Evolutionary conservation across 2,888 invertebrate genomes (phyloP).

Genomic region (Cantharis rustica): DNA sequence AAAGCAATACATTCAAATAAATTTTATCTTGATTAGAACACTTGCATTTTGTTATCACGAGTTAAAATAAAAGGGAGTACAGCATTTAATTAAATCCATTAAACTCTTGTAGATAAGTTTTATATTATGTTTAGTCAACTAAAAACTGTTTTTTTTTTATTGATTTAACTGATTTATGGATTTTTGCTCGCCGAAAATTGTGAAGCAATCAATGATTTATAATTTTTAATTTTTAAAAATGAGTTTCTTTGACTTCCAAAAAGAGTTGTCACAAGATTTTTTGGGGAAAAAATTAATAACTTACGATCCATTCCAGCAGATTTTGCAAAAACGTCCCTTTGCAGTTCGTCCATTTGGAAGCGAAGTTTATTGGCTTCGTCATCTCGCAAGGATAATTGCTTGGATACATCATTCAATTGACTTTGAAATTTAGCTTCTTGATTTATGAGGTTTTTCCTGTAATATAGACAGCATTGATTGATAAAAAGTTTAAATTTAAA

Average conservation of each 20-base stretch:
- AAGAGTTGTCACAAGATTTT: too few species aligned
- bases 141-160: too few species aligned
- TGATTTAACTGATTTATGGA: too few species aligned
- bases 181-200: too few species aligned
- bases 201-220: too few species aligned
- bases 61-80: too few species aligned
- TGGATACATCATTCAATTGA: conserved; percentile 64
- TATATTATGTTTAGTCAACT: neutral
- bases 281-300: conserved; percentile 42
- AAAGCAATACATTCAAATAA: neutral
- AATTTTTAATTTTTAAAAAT: too few species aligned
- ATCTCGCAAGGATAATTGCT: conserved; percentile 61
- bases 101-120: neutral
- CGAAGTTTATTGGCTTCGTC: conserved; percentile 62
- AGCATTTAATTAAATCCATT: neutral
- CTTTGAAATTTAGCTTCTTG: conserved; percentile 66
- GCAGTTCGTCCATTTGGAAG: conserved; percentile 62
- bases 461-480: conserved; percentile 38
- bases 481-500: neutral
- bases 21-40: neutral
- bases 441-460: conserved; percentile 66
- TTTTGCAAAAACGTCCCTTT: conserved; percentile 65
- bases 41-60: neutral
- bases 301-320: conserved; percentile 68
- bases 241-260: too few species aligned